Evolutionary conservation across 2,797 vertebrate genomes (phyloP).

Genomic region (Chelmon rostratus): DNA sequence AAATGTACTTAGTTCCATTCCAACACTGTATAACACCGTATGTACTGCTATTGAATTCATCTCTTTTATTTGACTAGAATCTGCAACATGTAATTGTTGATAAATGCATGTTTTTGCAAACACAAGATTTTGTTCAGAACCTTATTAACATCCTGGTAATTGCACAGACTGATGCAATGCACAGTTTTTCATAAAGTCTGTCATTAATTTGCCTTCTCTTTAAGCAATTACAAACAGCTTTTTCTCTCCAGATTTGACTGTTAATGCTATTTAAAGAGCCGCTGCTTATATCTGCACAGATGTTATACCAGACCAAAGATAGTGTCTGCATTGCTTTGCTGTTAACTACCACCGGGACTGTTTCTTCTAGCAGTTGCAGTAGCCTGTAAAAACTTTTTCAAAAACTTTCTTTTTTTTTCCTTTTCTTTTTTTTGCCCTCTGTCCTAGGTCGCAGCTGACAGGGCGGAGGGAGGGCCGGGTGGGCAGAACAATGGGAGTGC

Average conservation of each 20-base stretch:
- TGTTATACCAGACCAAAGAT: constrained; percentile 48
- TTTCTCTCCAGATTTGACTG: constrained; percentile 15
- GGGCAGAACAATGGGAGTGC: constrained; percentile 89
- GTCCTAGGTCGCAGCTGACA: constrained; percentile 87
- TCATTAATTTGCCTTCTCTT: background rate
- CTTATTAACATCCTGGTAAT: background rate
- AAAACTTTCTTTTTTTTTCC: constrained; percentile 59
- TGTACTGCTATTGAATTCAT: background rate
- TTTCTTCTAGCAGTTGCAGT: constrained; percentile 75
- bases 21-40: background rate
- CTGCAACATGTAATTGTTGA: background rate
- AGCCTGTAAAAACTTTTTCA: constrained; percentile 80
- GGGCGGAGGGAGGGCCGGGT: constrained; percentile 82
- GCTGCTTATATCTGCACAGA: constrained; percentile 52
- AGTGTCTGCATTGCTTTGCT: constrained; percentile 43
- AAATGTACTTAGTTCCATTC: constrained; percentile 1
- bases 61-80: background rate
- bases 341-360: constrained; percentile 67
- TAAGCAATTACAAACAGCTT: constrained; percentile 23
- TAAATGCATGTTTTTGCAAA: background rate
- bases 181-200: background rate
- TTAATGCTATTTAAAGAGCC: constrained; percentile 50
- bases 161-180: background rate
- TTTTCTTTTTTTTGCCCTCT: constrained; percentile 74
- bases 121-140: background rate